Evolutionary conservation across 1,140 invertebrate genomes (phyloP), one percentile per base, ranked within the genome.

Genomic region (Leptinotarsa texana): DNA sequence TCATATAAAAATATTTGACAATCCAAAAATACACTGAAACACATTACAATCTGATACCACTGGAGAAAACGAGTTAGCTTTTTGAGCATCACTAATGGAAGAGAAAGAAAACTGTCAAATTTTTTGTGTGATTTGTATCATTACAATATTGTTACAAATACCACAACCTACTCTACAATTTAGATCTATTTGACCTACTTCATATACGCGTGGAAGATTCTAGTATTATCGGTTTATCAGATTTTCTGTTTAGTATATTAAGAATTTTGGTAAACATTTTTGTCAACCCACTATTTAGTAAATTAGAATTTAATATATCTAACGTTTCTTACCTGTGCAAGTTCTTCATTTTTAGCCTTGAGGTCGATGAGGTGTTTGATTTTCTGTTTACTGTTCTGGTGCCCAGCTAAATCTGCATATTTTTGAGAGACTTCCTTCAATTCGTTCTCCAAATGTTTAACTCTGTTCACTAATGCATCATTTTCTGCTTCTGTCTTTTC

Each of bases 351-450:
- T 82, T 91, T 90, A 18, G 88, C 86, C 83, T 92, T 92, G 48
- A 93, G 81, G 76, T 90, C 89, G 4, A 85, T 82, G 13, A 92
- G 82, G 75, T 92, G 89, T 74, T 90, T 90, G 42, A 92, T 91
- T 80, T 90, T 92, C 79, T 93, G 91, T 75, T 89, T 91, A 72
- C 89, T 88, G 80, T 92, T 93, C 73, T 91, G 89, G 79, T 92
- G 90, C 3, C 90, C 91, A 8, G 92, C 80, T 67, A 91, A 81
- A 73, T 89, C 86, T 1, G 89, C 89, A 81, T 91, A 92, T 78
- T 91, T 89, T 62, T 86, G 81, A 18, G 86, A 86, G 47, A 92
- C 83, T 75, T 90, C 88, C 68, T 78, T 79, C 4, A 78, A 79
- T 68, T 83, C 79, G 2, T 79, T 77, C 69, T 82, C 82, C 8